Conservation (phyloP, 2,888 invertebrate species). For the Meliscaeva auricollis region DNA sequence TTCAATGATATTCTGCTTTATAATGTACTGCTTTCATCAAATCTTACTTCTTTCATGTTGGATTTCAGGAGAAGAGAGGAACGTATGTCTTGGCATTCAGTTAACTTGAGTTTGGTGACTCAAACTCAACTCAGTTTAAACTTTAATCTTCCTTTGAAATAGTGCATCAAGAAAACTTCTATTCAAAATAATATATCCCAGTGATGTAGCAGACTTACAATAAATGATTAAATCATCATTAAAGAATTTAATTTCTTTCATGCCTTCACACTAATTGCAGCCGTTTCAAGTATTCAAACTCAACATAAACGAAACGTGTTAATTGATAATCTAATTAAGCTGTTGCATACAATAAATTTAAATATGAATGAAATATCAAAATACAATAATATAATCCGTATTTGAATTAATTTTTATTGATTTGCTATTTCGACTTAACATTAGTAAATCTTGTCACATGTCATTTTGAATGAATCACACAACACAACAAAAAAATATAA, state of each 20-base stretch:
- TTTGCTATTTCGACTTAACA: constrained; percentile 22
- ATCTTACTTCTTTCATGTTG: too few relatives aligned
- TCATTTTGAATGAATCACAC: constrained; percentile 38
- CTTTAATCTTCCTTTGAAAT: too few relatives aligned
- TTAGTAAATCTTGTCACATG: constrained; percentile 27
- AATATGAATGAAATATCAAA: constrained; percentile 7
- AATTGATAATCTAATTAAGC: not conserved
- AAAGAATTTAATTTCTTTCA: not conserved
- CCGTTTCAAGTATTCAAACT: not conserved
- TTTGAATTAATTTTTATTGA: constrained; percentile 8
- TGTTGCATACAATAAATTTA: not conserved
- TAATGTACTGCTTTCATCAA: too few relatives aligned
- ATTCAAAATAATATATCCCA: too few relatives aligned
- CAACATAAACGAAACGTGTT: not conserved
- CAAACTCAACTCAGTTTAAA: too few relatives aligned
- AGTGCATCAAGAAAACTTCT: too few relatives aligned
- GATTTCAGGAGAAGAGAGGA: too few relatives aligned
- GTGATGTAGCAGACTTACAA: too few relatives aligned
- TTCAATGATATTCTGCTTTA: too few relatives aligned
- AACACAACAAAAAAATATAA: not conserved
- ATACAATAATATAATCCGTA: not conserved
- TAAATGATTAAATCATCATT: too few relatives aligned
- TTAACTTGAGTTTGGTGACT: too few relatives aligned
- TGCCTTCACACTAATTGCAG: not conserved
- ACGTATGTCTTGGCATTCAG: too few relatives aligned